Conservation (phyloP, 2,113 vertebrate genomes). For the Engraulis encrasicolus region DNA sequence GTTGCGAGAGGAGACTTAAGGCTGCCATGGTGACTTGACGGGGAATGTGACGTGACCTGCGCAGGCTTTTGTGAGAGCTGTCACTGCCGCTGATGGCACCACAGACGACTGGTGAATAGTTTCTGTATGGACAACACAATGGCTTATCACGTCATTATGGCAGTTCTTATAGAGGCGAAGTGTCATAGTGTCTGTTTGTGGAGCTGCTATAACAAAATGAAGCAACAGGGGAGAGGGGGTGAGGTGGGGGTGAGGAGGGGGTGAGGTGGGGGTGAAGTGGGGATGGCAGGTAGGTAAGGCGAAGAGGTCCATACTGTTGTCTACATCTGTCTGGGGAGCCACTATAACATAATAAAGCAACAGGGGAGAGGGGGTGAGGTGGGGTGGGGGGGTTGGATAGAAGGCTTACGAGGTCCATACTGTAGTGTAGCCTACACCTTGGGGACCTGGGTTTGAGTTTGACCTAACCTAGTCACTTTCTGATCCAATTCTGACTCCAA, state of each 20-base stretch:
- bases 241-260: too few species aligned
- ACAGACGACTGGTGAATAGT: conserved; percentile 25
- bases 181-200: neutral
- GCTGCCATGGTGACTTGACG: neutral
- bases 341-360: conserved; percentile 25
- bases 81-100: conserved; percentile 18
- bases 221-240: neutral
- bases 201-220: conserved; percentile 26
- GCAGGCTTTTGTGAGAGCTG: conserved; percentile 20
- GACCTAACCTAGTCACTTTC: too few species aligned
- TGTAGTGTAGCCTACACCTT: too few species aligned
- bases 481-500: too few species aligned
- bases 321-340: neutral
- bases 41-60: too few species aligned
- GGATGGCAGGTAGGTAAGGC: too few species aligned
- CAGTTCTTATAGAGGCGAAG: conserved; percentile 5
- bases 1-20: neutral
- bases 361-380: too few species aligned
- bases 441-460: too few species aligned
- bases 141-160: conserved; percentile 26
- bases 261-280: too few species aligned
- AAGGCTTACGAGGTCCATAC: too few species aligned
- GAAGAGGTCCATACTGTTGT: too few species aligned
- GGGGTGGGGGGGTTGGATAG: too few species aligned
- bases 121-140: conserved; percentile 17